Base-by-base conservation (phyloP, 2,797 vertebrate genomes). In the Darevskia mixta region DNA sequence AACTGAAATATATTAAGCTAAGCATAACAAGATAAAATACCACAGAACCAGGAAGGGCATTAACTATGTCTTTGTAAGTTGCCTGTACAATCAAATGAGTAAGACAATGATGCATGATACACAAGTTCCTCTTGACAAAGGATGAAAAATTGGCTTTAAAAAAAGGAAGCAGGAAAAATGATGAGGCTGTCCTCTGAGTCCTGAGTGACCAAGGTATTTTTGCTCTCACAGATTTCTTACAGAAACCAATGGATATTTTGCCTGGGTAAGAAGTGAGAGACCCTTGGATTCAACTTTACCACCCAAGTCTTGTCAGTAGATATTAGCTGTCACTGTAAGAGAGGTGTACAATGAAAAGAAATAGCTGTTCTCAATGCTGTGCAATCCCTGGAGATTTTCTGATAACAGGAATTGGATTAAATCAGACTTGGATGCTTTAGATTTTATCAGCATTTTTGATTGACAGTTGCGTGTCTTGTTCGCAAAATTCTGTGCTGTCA, bases 371-470 rank as follows among this genome's bases (percentile, higher is more conserved):
- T 91, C 86, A 81, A 0, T 45, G 83, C 77, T 91, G 81, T 86
- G 83, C 82, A 89, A 89, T 92, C 89, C 83, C 84, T 72, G 18
- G 38, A 90, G 83, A 86, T 91, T 82, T 90, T 88, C 82, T 7
- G 49, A 55, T 89, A 80, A 7, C 7, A 32, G 0, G 55, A 67
- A 0, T 77, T 58, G 90, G 75, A 66, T 86, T 75, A 49, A 35
- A 82, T 71, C 32, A 86, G 64, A 55, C 72, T 32, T 79, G 58
- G 27, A 58, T 87, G 64, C 58, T 49, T 82, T 76, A 87, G 86
- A 92, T 90, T 93, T 55, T 92, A 86, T 88, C 67, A 10, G 43
- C 0, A 23, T 67, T 91, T 83, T 88, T 88, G 18, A 71, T 23
- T 75, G 85, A 91, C 20, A 84, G 20, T 8, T 45, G 1, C 76